A percentile compares a stretch with the other conserved stretches of the same genome.
Conservation (phyloP, 2,888 invertebrate species). For the Caradrina kadenii region DNA sequence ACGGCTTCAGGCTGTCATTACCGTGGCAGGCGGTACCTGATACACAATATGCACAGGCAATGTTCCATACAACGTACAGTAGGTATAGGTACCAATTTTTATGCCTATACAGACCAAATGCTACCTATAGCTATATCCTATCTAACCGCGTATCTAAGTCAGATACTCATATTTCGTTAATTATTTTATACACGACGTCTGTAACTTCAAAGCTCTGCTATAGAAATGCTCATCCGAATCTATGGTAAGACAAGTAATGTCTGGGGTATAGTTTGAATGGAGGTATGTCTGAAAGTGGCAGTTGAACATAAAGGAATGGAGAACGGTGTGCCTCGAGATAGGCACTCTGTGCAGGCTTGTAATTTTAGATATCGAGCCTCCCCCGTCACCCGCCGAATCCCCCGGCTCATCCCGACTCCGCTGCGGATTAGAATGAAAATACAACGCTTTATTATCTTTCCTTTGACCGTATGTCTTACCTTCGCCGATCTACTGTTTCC, state of each 20-base stretch:
- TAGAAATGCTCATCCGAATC: constrained; percentile 73
- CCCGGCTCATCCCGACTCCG: constrained; percentile 78
- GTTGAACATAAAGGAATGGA: constrained; percentile 86
- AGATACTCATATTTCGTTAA: constrained; percentile 42
- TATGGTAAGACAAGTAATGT: constrained; percentile 81
- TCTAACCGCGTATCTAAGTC: constrained; percentile 19
- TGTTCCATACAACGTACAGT: constrained; percentile 11
- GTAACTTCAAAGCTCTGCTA: constrained; percentile 63
- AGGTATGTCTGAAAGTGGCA: constrained; percentile 86
- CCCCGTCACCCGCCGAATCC: constrained; percentile 73
- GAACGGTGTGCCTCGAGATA: constrained; percentile 84
- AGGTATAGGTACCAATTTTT: not conserved
- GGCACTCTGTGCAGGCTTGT: constrained; percentile 87
- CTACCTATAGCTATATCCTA: not conserved
- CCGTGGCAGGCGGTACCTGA: constrained; percentile 61
- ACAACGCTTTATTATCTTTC: constrained; percentile 88
- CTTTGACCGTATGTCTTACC: constrained; percentile 88
- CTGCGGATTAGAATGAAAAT: constrained; percentile 88
- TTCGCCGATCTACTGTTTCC: constrained; percentile 76
- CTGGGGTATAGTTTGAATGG: constrained; percentile 84
- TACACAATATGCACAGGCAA: constrained; percentile 44
- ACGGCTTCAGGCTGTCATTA: constrained; percentile 72
- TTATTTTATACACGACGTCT: constrained; percentile 65
- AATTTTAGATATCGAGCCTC: constrained; percentile 89
- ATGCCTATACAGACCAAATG: not conserved